A percentile compares a stretch with the other conserved stretches of the same genome.
These are phyloP conservation scores for Platycheirus albimanus DNA, from an alignment of 2,888 invertebrate genomes.

Conservation along the genomic window DNA sequence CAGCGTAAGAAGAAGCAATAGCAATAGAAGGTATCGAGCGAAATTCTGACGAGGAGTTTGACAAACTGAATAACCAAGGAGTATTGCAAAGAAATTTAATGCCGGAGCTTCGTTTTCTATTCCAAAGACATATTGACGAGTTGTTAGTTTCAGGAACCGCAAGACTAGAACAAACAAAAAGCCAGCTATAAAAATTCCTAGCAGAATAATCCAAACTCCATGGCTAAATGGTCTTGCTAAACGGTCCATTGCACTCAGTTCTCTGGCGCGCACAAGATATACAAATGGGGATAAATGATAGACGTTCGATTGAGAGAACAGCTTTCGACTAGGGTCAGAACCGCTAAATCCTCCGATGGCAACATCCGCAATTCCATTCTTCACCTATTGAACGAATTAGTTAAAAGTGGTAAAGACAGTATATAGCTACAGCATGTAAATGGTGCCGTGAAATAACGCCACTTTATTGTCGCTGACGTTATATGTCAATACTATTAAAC, in stretches of 20 bases:
- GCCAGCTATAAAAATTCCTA: slow-evolving; percentile 20
- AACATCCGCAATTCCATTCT: slow-evolving; percentile 75
- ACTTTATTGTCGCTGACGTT: neutral
- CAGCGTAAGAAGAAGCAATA: slow-evolving; percentile 77
- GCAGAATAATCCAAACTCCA: slow-evolving; percentile 75
- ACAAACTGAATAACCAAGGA: slow-evolving; percentile 77
- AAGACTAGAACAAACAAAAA: slow-evolving; percentile 14
- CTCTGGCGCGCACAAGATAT: slow-evolving; percentile 75
- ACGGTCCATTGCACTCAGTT: slow-evolving; percentile 74
- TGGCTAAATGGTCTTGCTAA: slow-evolving; percentile 76
- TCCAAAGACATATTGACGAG: slow-evolving; percentile 71
- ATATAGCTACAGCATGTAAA: neutral
- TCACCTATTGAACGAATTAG: slow-evolving; percentile 74
- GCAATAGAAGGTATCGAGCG: slow-evolving; percentile 77
- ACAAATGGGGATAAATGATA: slow-evolving; percentile 77
- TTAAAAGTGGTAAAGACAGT: too few relatives aligned
- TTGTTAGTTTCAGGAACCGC: neutral
- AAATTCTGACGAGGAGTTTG: slow-evolving; percentile 74
- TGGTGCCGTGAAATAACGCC: too few relatives aligned
- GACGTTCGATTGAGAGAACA: slow-evolving; percentile 75
- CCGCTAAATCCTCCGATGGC: slow-evolving; percentile 78
- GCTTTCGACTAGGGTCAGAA: slow-evolving; percentile 71
- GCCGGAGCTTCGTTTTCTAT: slow-evolving; percentile 69
- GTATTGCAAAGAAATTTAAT: slow-evolving; percentile 74
- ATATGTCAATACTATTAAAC: too few relatives aligned